phyloP scores from a whole-genome alignment of 23 tunicate genomes.

The Trididemnum clinides region DNA sequence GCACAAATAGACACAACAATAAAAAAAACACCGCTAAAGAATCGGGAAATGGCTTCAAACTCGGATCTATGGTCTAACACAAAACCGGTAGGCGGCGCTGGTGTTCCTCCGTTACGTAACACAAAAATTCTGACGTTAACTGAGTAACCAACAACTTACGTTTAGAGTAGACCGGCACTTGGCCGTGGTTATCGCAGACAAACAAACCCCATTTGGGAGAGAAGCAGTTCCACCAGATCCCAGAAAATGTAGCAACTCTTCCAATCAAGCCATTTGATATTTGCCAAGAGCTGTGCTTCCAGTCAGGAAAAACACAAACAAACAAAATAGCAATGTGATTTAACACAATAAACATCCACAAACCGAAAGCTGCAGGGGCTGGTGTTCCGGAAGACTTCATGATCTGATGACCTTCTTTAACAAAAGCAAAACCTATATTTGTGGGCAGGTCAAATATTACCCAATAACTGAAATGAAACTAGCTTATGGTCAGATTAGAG shows the following conservation, averaged over 20 bases:
- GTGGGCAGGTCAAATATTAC: too few relatives aligned
- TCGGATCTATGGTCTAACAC: too few relatives aligned
- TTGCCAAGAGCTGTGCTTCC: slow-evolving; percentile 62
- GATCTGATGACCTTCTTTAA: not conserved
- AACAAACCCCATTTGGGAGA: slow-evolving; percentile 27
- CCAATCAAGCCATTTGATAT: slow-evolving; percentile 41
- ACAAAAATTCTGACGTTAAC: too few relatives aligned
- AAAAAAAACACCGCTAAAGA: too few relatives aligned
- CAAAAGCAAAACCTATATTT: not conserved
- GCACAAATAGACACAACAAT: too few relatives aligned
- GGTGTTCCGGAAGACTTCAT: not conserved
- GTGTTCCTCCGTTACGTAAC: too few relatives aligned
- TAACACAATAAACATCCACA: not conserved
- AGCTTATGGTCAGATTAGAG: too few relatives aligned
- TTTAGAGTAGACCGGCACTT: not conserved
- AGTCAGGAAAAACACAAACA: slow-evolving; percentile 51
- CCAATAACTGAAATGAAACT: too few relatives aligned
- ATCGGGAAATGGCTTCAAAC: too few relatives aligned
- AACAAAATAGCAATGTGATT: slow-evolving; percentile 5
- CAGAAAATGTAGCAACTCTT: slow-evolving; percentile 1
- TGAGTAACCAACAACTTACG: slow-evolving; percentile 17
- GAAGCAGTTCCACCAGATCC: not conserved
- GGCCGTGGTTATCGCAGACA: slow-evolving; percentile 21
- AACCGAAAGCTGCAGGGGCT: not conserved
- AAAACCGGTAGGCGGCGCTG: too few relatives aligned